Percentiles rank a stretch among this genome's conserved stretches.
Conservation (phyloP, 2,797 vertebrate genomes). For the Characodon lateralis region DNA sequence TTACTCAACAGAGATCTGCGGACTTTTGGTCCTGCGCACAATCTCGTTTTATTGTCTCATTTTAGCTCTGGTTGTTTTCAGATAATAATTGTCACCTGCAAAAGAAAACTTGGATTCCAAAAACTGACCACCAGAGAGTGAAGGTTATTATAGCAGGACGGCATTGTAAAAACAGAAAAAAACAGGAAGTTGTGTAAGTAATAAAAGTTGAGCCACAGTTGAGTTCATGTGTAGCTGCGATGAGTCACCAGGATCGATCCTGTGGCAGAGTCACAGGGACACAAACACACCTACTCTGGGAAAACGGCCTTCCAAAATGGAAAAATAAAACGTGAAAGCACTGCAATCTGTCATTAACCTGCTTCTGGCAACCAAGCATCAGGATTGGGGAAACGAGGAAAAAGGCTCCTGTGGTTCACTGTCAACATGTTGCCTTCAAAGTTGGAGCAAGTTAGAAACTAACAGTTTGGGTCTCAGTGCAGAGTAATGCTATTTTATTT, state of each 20-base stretch:
- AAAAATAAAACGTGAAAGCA: slow-evolving; percentile 1
- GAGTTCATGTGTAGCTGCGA: slow-evolving; percentile 4
- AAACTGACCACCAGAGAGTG: not conserved
- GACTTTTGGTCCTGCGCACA: not conserved
- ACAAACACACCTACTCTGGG: slow-evolving; percentile 28
- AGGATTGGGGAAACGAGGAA: not conserved
- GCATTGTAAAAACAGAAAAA: not conserved
- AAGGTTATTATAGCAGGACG: slow-evolving; percentile 18
- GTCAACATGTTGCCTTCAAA: too few relatives aligned
- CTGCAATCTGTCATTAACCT: not conserved
- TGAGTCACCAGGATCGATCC: slow-evolving; percentile 35
- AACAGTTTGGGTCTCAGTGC: not conserved
- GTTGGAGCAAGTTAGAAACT: not conserved
- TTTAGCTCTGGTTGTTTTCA: not conserved
- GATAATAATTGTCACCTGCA: too few relatives aligned
- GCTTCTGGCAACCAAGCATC: not conserved
- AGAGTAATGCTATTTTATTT: not conserved
- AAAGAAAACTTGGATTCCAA: not conserved
- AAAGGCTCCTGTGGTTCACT: too few relatives aligned
- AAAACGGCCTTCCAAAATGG: slow-evolving; percentile 1
- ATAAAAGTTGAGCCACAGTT: slow-evolving; percentile 6
- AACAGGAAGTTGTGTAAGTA: slow-evolving; percentile 31
- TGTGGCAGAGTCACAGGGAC: slow-evolving; percentile 2
- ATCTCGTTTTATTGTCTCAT: not conserved
- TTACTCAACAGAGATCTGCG: not conserved